These are phyloP conservation scores for Acrocera orbiculus DNA, from an alignment of 2,888 invertebrate species.

Conservation along the genomic window DNA sequence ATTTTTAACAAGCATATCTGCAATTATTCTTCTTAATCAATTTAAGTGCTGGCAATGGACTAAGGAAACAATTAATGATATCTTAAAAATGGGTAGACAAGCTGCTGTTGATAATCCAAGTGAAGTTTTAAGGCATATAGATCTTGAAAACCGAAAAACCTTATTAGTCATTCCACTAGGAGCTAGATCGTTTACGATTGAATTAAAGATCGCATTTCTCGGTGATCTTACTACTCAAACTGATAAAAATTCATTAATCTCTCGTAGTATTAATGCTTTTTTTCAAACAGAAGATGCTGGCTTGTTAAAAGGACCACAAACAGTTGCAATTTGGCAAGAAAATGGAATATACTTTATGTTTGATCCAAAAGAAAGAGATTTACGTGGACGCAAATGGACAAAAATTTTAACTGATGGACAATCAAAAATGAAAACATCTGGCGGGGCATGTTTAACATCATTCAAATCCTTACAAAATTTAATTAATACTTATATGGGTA, in stretches of 20 bases:
- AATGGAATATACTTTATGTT: slow-evolving; percentile 30
- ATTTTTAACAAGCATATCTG: slow-evolving; percentile 26
- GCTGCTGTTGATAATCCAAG: slow-evolving; percentile 18
- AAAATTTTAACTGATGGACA: slow-evolving; percentile 8
- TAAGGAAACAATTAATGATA: slow-evolving; percentile 22
- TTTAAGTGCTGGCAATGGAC: slow-evolving; percentile 28
- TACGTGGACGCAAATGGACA: slow-evolving; percentile 15
- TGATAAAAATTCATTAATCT: slow-evolving; percentile 11
- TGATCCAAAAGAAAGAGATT: slow-evolving; percentile 31
- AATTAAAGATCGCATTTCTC: slow-evolving; percentile 18
- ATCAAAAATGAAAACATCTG: slow-evolving; percentile 10
- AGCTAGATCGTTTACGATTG: slow-evolving; percentile 8
- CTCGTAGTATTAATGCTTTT: slow-evolving; percentile 23
- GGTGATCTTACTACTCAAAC: slow-evolving; percentile 16
- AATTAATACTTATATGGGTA: slow-evolving; percentile 25
- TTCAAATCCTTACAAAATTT: slow-evolving; percentile 23
- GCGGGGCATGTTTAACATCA: slow-evolving; percentile 29
- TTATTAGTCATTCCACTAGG: too few species aligned
- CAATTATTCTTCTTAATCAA: slow-evolving; percentile 25
- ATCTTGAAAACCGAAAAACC: too few species aligned
- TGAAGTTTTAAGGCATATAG: slow-evolving; percentile 7
- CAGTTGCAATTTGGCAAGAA: slow-evolving; percentile 30
- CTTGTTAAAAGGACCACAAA: slow-evolving; percentile 27
- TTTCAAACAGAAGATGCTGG: slow-evolving; percentile 25
- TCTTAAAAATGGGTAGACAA: slow-evolving; percentile 24